Evolutionary conservation across 2,113 vertebrate species (phyloP).

Genomic region (Glareola pratincola): DNA sequence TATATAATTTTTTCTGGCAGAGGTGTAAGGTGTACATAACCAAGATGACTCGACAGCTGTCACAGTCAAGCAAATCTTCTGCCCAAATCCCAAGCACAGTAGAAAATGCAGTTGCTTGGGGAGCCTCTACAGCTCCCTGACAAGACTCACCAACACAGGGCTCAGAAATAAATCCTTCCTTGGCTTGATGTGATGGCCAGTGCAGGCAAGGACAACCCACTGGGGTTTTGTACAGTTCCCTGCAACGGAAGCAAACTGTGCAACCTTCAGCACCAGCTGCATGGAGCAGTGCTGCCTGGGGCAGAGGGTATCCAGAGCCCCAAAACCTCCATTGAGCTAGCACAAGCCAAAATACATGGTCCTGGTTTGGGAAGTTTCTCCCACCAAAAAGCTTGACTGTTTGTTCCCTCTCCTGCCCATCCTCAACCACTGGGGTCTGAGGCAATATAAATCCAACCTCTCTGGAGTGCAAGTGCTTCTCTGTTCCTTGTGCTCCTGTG

Average conservation of each 20-base stretch:
- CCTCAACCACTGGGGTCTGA: rapidly evolving
- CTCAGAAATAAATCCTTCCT: not conserved
- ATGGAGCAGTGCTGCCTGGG: not conserved
- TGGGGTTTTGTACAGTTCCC: not conserved
- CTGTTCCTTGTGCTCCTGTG: not conserved
- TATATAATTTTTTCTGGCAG: not conserved
- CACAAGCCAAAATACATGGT: not conserved
- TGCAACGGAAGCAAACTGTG: not conserved
- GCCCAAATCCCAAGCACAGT: not conserved
- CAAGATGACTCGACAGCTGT: not conserved
- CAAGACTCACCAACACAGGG: not conserved
- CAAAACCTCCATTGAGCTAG: not conserved
- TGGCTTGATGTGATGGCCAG: not conserved
- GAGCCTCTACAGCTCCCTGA: not conserved
- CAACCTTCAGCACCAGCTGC: not conserved
- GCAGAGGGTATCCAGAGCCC: not conserved
- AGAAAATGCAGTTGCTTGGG: not conserved
- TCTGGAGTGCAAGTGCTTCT: not conserved
- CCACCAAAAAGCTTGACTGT: not conserved
- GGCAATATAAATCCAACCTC: not conserved
- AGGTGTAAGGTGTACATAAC: not conserved
- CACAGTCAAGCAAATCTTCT: not conserved
- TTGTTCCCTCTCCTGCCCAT: not conserved
- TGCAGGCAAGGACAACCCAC: not conserved
- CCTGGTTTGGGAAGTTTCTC: not conserved